A percentile compares a stretch with the other conserved stretches of the same genome.
These are phyloP conservation scores for Rhincodon typus DNA, from an alignment of 2,797 vertebrate genomes.

Conservation along the genomic window DNA sequence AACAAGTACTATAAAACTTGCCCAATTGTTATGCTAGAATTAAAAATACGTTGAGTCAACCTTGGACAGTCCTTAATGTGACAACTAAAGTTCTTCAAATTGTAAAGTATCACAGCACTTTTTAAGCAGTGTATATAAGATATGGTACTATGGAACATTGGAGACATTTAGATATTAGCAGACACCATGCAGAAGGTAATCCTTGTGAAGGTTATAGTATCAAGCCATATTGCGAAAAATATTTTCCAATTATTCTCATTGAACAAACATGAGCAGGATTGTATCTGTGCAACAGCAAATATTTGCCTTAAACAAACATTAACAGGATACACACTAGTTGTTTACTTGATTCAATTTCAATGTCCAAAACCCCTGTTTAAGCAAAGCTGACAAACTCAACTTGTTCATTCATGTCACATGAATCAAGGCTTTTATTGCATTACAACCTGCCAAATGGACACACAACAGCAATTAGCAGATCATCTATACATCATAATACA, in stretches of 20 bases:
- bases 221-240: background rate
- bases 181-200: background rate
- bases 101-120: background rate
- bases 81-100: background rate
- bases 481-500: background rate
- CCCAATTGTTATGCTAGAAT: background rate
- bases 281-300: background rate
- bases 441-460: background rate
- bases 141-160: background rate
- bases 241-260: background rate
- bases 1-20: background rate
- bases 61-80: background rate
- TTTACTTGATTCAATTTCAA: background rate
- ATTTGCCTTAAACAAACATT: background rate
- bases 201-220: background rate
- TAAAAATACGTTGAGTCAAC: background rate
- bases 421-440: constrained; percentile 6
- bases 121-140: background rate
- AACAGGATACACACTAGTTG: background rate
- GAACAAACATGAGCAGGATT: background rate
- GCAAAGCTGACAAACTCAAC: background rate
- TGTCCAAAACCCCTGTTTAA: background rate
- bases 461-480: background rate
- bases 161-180: background rate
- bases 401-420: background rate